Evolutionary conservation across 2,888 invertebrate genomes (phyloP), one percentile per base, ranked within the genome.

Genomic region (Drosophila yooni): DNA sequence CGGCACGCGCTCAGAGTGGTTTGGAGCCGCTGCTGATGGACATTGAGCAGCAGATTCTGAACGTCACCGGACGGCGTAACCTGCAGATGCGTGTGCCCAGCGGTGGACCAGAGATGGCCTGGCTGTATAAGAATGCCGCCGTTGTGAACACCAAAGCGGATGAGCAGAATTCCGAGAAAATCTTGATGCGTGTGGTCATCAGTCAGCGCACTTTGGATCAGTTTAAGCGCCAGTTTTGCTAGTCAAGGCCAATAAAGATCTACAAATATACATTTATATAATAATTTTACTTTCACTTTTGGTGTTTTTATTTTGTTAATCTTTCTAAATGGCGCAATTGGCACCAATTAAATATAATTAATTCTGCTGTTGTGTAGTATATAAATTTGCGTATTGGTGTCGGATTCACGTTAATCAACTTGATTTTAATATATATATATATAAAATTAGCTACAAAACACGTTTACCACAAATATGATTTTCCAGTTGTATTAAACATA

Each of bases 81-180:
- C 92, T 95, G 56, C 94, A 92, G 57, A 94, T 96, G 76, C 93
- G 94, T 65, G 94, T 95, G n/a, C 93, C 93, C 59, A 94, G 93
- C 72, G 95, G 95, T 27, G 94, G 95, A n/a, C 86, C 91, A 3
- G 95, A 94, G 89, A 93, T 94, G 87, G 92, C 94, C 0, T 96
- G 96, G 96, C 90, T 96, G 29, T 95, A 95, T 80, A 95, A 95
- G 86, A 94, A 96, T 90, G 93, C 95, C 0, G 94, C 95, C 1
- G 95, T 96, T 4, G 93, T 94, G 3, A 90, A 93, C 21, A 93
- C 94, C 2, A 87, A 91, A 40, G 93, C 94, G 5, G 95, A 95
- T 91, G 89, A 93, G 1, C 83, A 93, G 11, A 92, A 95, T 90
- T 83, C 92, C 3, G 94, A 96, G 78, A 94, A 93, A 73, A 92